These are phyloP conservation scores for Neotoxoptera formosana DNA, from an alignment of 1,140 invertebrate species.

Conservation along the genomic window DNA sequence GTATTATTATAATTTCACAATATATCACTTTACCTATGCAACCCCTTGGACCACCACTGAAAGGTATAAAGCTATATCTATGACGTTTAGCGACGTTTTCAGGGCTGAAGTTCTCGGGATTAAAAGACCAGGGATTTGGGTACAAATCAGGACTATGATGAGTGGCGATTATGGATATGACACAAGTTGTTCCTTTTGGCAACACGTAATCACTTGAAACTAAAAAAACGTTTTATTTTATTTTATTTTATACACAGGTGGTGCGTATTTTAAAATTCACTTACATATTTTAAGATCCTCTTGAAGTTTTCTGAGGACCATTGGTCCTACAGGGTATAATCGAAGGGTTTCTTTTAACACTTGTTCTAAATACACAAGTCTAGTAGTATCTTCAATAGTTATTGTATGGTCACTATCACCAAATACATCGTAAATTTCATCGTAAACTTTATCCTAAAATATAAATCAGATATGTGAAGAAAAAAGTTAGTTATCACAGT, in stretches of 20 bases:
- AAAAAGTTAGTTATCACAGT: too few species aligned
- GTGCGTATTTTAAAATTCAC: not conserved
- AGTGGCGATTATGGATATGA: slow-evolving; percentile 71
- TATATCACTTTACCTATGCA: slow-evolving; percentile 66
- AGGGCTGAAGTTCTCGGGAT: slow-evolving; percentile 68
- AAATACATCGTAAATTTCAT: slow-evolving; percentile 66
- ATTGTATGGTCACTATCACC: slow-evolving; percentile 64
- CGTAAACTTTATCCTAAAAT: slow-evolving; percentile 63
- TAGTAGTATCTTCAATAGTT: slow-evolving; percentile 67
- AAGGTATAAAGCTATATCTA: slow-evolving; percentile 65
- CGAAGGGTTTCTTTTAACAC: slow-evolving; percentile 60
- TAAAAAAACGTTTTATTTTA: not conserved
- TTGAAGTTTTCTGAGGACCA: slow-evolving; percentile 67
- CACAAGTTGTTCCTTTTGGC: slow-evolving; percentile 73
- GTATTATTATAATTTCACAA: too few species aligned
- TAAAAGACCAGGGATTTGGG: slow-evolving; percentile 67
- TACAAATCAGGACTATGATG: slow-evolving; percentile 67
- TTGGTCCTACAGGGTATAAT: slow-evolving; percentile 69
- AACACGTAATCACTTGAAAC: slow-evolving; percentile 46
- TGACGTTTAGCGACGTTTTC: slow-evolving; percentile 64
- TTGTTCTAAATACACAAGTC: slow-evolving; percentile 61
- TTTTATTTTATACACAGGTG: not conserved
- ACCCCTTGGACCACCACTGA: slow-evolving; percentile 66
- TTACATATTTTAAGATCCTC: slow-evolving; percentile 66
- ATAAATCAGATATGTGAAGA: too few species aligned